A percentile compares a stretch with the other conserved stretches of the same genome.
Evolutionary conservation across 2,888 invertebrate species (phyloP).

Genomic region (Caenorhabditis macrosperma): DNA sequence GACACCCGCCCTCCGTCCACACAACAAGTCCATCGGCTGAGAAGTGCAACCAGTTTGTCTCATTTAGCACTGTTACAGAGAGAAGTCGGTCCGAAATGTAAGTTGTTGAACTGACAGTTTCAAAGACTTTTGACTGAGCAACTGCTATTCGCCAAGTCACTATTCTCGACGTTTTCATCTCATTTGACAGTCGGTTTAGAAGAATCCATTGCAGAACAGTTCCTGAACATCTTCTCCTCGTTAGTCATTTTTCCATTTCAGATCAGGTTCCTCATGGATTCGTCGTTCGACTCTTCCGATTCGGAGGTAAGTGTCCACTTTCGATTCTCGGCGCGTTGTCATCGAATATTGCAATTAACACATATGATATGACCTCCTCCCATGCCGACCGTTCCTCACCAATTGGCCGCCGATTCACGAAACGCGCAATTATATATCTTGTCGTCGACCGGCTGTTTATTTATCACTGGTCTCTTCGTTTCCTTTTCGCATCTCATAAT

Average conservation of each 20-base stretch:
- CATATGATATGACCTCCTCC: conserved; percentile 53
- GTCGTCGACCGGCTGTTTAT: conserved; percentile 30
- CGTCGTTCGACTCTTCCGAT: conserved; percentile 7
- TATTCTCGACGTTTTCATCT: too few species aligned
- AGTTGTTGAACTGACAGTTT: too few species aligned
- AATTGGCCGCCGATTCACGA: conserved; percentile 33
- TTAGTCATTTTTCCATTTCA: not conserved
- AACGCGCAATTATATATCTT: conserved; percentile 26
- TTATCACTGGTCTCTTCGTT: conserved; percentile 33
- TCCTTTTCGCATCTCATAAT: conserved; percentile 44
- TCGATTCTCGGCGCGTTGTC: not conserved
- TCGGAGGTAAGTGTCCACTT: not conserved
- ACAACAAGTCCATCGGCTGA: not conserved
- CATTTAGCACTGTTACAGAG: too few species aligned
- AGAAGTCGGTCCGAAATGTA: too few species aligned
- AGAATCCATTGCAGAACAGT: too few species aligned
- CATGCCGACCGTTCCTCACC: conserved; percentile 16
- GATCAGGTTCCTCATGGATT: conserved; percentile 11
- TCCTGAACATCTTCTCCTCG: not conserved
- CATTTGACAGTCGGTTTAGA: too few species aligned
- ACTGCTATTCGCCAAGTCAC: too few species aligned
- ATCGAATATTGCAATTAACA: conserved; percentile 49
- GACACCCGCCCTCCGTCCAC: conserved; percentile 5
- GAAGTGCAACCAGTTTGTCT: conserved; percentile 8
- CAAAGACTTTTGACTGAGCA: too few species aligned